A percentile compares a stretch with the other conserved stretches of the same genome.
phyloP scores from a whole-genome alignment of 2,888 invertebrate genomes.

The Oxytorus armatus region DNA sequence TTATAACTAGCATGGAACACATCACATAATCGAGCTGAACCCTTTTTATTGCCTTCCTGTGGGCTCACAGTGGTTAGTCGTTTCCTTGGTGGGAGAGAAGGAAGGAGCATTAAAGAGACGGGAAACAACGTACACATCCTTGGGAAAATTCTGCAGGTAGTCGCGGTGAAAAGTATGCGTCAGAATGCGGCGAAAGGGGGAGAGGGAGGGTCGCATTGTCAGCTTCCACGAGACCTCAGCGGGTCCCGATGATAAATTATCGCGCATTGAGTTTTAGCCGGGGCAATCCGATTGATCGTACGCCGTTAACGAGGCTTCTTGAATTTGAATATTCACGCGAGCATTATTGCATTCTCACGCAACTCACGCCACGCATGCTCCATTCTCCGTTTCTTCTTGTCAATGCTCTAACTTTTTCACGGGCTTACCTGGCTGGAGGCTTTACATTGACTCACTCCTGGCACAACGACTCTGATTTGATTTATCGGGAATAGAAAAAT shows the following conservation, averaged over 20 bases:
- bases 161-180: slow-evolving; percentile 43
- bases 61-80: slow-evolving; percentile 28
- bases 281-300: slow-evolving; percentile 63
- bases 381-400: slow-evolving; percentile 64
- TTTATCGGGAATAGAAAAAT: slow-evolving; percentile 75
- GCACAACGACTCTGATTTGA: slow-evolving; percentile 82
- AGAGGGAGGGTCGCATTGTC: slow-evolving; percentile 71
- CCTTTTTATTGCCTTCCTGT: slow-evolving; percentile 13
- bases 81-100: slow-evolving; percentile 51
- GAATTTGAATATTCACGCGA: slow-evolving; percentile 82
- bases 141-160: slow-evolving; percentile 80
- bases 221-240: slow-evolving; percentile 76
- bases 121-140: slow-evolving; percentile 66
- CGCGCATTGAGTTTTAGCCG: slow-evolving; percentile 78
- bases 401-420: slow-evolving; percentile 59
- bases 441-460: slow-evolving; percentile 51
- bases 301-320: slow-evolving; percentile 80
- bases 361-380: slow-evolving; percentile 55
- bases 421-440: slow-evolving; percentile 63
- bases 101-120: slow-evolving; percentile 50
- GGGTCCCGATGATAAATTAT: slow-evolving; percentile 83
- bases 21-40: slow-evolving; percentile 1
- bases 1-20: background rate
- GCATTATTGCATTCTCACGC: slow-evolving; percentile 81
- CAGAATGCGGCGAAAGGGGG: slow-evolving; percentile 9